phyloP scores from a whole-genome alignment of 2,797 vertebrate genomes.

The Acanthopagrus latus region DNA sequence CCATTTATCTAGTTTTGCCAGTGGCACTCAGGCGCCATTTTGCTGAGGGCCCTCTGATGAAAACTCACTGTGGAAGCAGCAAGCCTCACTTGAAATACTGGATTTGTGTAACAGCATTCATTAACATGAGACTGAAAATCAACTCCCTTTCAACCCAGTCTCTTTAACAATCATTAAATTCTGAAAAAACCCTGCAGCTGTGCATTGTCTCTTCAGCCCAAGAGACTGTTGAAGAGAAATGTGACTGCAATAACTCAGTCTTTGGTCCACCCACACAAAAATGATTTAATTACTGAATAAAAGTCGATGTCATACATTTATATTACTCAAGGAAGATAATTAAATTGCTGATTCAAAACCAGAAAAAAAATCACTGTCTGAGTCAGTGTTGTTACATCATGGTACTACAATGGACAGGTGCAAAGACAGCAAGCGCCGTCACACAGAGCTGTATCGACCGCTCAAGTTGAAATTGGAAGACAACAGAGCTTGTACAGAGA shows the following conservation, averaged over 20 bases:
- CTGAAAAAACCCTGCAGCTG: conserved; percentile 18
- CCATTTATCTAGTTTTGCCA: conserved; percentile 71
- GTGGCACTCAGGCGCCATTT: conserved; percentile 68
- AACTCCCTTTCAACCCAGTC: conserved; percentile 9
- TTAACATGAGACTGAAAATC: conserved; percentile 28
- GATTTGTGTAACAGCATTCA: conserved; percentile 20
- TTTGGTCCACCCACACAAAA: neutral
- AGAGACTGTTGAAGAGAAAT: conserved; percentile 6
- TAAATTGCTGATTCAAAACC: neutral
- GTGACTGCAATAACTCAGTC: conserved; percentile 6
- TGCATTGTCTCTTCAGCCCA: conserved; percentile 12
- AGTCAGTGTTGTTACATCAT: neutral
- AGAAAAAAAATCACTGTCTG: neutral
- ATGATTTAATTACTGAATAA: conserved; percentile 5
- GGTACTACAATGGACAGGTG: neutral
- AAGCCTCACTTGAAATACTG: conserved; percentile 32
- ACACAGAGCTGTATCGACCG: neutral
- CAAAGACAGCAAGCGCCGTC: neutral
- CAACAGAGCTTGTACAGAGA: neutral
- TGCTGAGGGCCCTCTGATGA: conserved; percentile 58
- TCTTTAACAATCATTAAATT: conserved; percentile 28
- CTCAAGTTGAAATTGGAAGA: conserved; percentile 1
- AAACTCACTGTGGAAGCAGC: conserved; percentile 18
- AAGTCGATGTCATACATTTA: neutral
- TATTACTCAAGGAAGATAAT: neutral